A percentile compares a stretch with the other conserved stretches of the same genome.
Evolutionary conservation across 2,113 vertebrate species (phyloP).

Genomic region (Strigops habroptila): DNA sequence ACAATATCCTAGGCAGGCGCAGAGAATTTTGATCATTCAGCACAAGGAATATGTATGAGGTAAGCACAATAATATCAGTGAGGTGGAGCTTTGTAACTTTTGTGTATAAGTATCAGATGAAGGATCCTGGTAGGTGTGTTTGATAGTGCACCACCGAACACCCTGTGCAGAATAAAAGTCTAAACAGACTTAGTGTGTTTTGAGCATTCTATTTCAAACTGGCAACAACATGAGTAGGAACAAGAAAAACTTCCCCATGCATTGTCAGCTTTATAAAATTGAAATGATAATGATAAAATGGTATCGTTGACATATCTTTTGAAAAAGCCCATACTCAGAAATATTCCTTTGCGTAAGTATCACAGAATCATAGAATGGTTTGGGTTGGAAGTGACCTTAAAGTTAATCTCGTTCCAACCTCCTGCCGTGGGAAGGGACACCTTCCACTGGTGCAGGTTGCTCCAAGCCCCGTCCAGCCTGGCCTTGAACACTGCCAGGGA

Average conservation of each 20-base stretch:
- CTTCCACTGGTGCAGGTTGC: neutral
- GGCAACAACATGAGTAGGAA: neutral
- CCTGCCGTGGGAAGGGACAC: neutral
- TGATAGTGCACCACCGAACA: neutral
- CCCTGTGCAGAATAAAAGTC: neutral
- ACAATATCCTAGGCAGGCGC: neutral
- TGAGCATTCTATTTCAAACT: neutral
- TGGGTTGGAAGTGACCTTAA: neutral
- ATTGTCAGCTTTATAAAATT: neutral
- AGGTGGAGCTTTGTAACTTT: neutral
- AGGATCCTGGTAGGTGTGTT: neutral
- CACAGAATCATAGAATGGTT: neutral
- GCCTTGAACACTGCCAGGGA: neutral
- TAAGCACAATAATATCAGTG: neutral
- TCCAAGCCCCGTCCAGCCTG: neutral
- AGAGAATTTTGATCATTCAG: neutral
- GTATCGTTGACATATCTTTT: neutral
- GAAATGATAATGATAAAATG: neutral
- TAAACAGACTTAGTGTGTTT: neutral
- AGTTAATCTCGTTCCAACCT: neutral
- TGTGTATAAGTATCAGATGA: neutral
- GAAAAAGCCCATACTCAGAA: neutral
- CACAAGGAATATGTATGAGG: neutral
- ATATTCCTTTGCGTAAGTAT: neutral
- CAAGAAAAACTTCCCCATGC: neutral